A percentile compares a stretch with the other conserved stretches of the same genome.
Conservation (phyloP, 2,113 vertebrate genomes). For the Empidonax traillii region DNA sequence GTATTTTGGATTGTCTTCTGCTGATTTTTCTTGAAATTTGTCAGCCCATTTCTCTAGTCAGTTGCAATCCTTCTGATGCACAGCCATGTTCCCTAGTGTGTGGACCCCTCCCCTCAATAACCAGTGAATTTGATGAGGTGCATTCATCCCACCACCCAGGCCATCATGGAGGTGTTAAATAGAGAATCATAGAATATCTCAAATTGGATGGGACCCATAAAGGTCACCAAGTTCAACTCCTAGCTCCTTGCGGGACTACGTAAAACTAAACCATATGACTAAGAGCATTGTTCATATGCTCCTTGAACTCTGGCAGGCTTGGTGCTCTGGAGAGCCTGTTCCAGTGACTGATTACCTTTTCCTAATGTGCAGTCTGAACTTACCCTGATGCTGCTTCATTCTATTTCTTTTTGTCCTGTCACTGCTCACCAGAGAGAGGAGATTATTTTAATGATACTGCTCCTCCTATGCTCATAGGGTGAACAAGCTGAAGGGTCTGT, state of each 20-base stretch:
- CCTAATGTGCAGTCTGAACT: neutral
- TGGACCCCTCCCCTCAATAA: neutral
- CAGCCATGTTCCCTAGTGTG: accelerated
- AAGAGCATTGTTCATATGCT: neutral
- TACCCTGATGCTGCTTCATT: neutral
- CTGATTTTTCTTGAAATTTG: neutral
- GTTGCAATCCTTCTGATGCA: neutral
- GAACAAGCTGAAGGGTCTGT: neutral
- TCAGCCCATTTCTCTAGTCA: neutral
- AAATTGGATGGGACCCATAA: neutral
- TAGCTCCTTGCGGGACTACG: neutral
- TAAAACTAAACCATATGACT: neutral
- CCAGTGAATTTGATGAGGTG: neutral
- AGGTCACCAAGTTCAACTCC: neutral
- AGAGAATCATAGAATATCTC: neutral
- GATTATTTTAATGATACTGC: neutral
- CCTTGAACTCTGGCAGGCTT: neutral
- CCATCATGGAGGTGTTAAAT: neutral
- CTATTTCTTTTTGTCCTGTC: neutral
- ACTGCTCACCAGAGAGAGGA: neutral
- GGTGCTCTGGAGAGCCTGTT: neutral
- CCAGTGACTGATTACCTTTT: neutral
- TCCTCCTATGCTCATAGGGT: neutral
- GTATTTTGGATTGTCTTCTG: neutral
- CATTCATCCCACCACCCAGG: neutral